These are phyloP conservation scores for Enteromius anoplus DNA, from an alignment of 2,797 vertebrate genomes.

Conservation along the genomic window DNA sequence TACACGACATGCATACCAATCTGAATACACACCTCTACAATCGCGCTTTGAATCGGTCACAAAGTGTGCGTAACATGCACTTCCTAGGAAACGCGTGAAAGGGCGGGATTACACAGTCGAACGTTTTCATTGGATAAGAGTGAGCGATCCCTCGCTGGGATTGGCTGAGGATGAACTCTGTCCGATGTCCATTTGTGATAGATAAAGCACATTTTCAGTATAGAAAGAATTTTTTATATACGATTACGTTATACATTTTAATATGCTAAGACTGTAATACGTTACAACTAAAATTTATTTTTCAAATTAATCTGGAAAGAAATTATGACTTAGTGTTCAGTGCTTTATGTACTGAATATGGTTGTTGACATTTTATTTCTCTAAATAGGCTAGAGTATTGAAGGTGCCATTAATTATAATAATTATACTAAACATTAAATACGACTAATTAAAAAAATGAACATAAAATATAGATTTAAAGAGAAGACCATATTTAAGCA, in stretches of 20 bases:
- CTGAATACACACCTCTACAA: constrained; percentile 12
- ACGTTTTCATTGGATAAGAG: constrained; percentile 6
- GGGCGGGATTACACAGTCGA: neutral
- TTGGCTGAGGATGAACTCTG: constrained; percentile 12
- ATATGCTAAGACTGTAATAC: neutral
- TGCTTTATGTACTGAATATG: neutral
- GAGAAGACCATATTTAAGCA: neutral
- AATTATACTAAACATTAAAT: neutral
- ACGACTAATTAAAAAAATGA: neutral
- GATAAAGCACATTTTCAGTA: neutral
- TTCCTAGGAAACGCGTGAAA: constrained; percentile 44
- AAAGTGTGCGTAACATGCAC: neutral
- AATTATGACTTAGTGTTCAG: neutral
- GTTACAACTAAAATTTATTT: neutral
- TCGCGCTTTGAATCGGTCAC: neutral
- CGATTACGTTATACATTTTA: neutral
- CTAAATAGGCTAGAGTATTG: neutral
- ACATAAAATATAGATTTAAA: neutral
- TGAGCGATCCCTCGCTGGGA: constrained; percentile 7
- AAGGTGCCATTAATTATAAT: neutral
- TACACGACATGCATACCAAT: neutral
- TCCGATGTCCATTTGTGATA: neutral
- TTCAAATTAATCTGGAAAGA: neutral
- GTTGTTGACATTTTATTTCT: neutral
- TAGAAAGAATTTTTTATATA: neutral